Evolutionary conservation across 1,140 invertebrate species (phyloP).

Genomic region (Trinorchestia longiramus): DNA sequence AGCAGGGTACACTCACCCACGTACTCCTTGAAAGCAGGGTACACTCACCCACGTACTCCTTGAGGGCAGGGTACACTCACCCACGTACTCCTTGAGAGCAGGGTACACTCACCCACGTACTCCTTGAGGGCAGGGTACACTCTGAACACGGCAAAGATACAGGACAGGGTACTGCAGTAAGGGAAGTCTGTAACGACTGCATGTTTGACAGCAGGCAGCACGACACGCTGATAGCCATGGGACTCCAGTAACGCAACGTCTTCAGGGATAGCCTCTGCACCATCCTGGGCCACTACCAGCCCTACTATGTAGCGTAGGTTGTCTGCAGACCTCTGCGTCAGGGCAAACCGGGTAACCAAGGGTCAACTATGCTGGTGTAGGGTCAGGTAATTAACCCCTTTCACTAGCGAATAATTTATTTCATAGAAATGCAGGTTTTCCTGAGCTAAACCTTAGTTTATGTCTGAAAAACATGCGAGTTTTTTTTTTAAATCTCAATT

Average conservation of each 20-base stretch:
- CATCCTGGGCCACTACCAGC: constrained; percentile 69
- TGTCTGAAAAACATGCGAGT: too few species aligned
- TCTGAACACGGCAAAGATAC: constrained; percentile 70
- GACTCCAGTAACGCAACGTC: constrained; percentile 60
- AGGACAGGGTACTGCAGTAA: constrained; percentile 70
- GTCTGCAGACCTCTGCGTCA: constrained; percentile 4
- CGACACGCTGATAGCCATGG: constrained; percentile 69
- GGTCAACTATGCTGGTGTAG: not conserved
- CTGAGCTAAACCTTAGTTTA: too few species aligned
- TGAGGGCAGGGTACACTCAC: constrained; percentile 69
- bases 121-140: constrained; percentile 70
- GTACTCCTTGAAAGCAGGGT: constrained; percentile 70
- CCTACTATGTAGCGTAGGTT: constrained; percentile 70
- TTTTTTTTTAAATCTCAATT: too few species aligned
- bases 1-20: constrained; percentile 69
- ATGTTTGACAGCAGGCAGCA: constrained; percentile 70
- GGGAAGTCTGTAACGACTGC: constrained; percentile 71
- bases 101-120: constrained; percentile 70
- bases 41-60: constrained; percentile 69
- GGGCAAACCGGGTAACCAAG: not conserved
- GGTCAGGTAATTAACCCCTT: not conserved
- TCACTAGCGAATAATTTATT: too few species aligned
- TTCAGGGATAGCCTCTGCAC: constrained; percentile 66
- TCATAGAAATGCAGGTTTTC: too few species aligned
- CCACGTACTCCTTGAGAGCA: constrained; percentile 69